Evolutionary conservation across 2,797 vertebrate species (phyloP), one percentile per base, ranked within the genome.

Genomic region (Spatula clypeata): DNA sequence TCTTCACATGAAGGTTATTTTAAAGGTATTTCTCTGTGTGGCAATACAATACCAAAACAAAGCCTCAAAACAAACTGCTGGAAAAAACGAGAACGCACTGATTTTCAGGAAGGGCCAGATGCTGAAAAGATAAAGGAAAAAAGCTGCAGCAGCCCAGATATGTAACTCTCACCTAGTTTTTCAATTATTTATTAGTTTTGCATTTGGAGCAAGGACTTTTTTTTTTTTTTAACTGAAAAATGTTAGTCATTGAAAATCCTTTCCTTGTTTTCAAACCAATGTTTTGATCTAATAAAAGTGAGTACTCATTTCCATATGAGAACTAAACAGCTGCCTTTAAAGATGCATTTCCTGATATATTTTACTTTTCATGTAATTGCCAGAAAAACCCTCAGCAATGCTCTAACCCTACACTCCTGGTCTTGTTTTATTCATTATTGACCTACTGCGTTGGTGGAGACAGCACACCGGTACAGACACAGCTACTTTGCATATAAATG

Each of bases 391-490:
- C 27, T 75, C 54, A 79, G 60, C 54, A 86, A 55, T 26, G 61
- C 38, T 65, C 1, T 21, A 88, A 77, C 0, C 3, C 53, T 54
- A 29, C 6, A 14, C 10, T 86, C 88, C 29, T 11, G 49, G 20
- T 54, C 65, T 47, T 71, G 13, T 88, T 94, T 95, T 72, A 88
- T 80, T 95, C 73, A 86, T 90, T n/a, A 36, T 4, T 86, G 73
- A 79, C 79, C 72, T 88, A 38, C 64, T 53, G 49, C 3, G 14
- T 32, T 44, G 49, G 24, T 54, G n/a, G 26, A 65, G 2, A 61
- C 67, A 89, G 44, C 40, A 45, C 27, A 70, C 31, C 4, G 4
- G 1, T 64, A 81, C 79, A 90, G 57, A 54, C 18, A 49, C 0
- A 1, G 0, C 0, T 16, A 67, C 85, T 91, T 91, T 90, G 79